Base-by-base conservation (phyloP, 1,140 invertebrate species). In the Lethrus apterus region DNA sequence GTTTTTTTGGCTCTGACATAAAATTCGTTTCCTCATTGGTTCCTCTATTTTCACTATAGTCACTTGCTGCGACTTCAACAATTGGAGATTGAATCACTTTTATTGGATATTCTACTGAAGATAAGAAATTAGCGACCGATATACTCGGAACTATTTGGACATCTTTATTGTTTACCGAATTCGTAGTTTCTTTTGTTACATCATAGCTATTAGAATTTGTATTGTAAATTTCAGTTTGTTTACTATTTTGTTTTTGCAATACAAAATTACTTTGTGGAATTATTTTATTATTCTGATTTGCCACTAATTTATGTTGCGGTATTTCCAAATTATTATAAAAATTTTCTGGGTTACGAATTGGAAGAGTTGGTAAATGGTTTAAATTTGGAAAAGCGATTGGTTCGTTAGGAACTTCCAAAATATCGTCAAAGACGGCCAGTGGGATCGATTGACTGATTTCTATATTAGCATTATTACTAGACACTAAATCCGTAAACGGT, bases 61-160 rank as follows among this genome's bases (percentile, higher is more conserved):
- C 66, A 29, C 56, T 48, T 10, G 63, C 55, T 40, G 68, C 65
- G 33, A 78, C 68, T 52, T 81, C 79, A 24, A 81, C 71, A 18
- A 80, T 53, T 43, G 78, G 78, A 21, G 79, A 79, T 51, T 79
- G 74, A 33, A 80, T 71, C 35, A 77, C 65, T 29, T 72, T 75
- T 10, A 77, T 68, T 5, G 79, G 79, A 65, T 82, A 79, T 52
- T 82, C 78, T 48, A 82, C 66, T 11, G 76, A 75, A 26, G 79
- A 76, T 9, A 77, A 68, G 57, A 71, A 81, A 54, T 80, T 78
- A 10, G 70, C 74, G 20, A 81, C 43, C 33, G 76, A 73, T 41
- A 81, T 66, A 61, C 79, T 80, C 50, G 76, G 71, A 31, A 72
- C 64, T 21, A 81, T 69, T 52, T 78, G 69, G 34, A 79, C 56